Evolutionary conservation across 1,140 invertebrate species (phyloP).

Genomic region (Dreissena rostriformis): DNA sequence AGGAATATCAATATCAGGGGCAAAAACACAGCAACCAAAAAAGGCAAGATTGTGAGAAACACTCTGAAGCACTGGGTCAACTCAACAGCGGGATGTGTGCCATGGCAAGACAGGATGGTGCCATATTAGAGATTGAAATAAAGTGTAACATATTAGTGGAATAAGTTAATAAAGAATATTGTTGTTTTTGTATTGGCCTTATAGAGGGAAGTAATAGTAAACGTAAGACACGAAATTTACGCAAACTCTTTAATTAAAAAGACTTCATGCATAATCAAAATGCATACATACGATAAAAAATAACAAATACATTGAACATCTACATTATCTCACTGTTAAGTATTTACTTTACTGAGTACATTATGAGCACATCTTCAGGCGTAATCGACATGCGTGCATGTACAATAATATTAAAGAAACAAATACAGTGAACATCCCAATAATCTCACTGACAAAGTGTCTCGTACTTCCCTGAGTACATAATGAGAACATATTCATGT

Average conservation of each 20-base stretch:
- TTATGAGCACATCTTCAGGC: too few relatives aligned
- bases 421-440: too few relatives aligned
- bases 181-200: slow-evolving; percentile 1
- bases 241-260: background rate
- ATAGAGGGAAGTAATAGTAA: background rate
- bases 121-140: background rate
- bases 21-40: slow-evolving; percentile 18
- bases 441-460: too few relatives aligned
- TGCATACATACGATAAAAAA: background rate
- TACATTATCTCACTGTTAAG: too few relatives aligned
- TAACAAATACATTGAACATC: too few relatives aligned
- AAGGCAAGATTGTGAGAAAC: slow-evolving; percentile 8
- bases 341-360: too few relatives aligned
- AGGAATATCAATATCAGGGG: slow-evolving; percentile 26
- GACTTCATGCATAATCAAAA: background rate
- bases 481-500: too few relatives aligned
- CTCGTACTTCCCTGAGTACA: too few relatives aligned
- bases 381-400: too few relatives aligned
- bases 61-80: slow-evolving; percentile 30
- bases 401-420: too few relatives aligned
- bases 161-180: background rate
- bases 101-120: slow-evolving; percentile 15
- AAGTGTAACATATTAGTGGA: slow-evolving; percentile 5
- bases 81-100: slow-evolving; percentile 27
- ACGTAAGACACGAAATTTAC: background rate